Evolutionary conservation across 2,113 vertebrate genomes (phyloP).

Genomic region (Heteronetta atricapilla): DNA sequence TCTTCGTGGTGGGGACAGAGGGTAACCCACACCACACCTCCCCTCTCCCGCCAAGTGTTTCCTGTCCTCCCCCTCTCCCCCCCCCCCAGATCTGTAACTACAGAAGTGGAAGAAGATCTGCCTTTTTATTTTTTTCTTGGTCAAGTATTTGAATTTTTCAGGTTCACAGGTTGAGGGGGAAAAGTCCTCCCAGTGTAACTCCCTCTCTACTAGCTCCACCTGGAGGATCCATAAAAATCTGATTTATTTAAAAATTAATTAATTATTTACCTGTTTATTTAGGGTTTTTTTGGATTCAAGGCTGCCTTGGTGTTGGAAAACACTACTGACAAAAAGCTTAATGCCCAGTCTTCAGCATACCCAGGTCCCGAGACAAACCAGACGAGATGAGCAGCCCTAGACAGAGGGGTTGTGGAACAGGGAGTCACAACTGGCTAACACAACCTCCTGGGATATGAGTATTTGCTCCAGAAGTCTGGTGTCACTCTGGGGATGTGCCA

Average conservation of each 20-base stretch:
- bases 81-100: neutral
- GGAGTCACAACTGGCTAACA: neutral
- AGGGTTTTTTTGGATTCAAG: neutral
- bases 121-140: neutral
- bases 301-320: neutral
- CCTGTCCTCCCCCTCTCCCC: too few relatives aligned
- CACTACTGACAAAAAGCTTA: neutral
- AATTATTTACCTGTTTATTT: neutral
- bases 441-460: neutral
- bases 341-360: neutral
- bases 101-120: neutral
- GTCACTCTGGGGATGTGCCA: too few relatives aligned
- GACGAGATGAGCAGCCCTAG: neutral
- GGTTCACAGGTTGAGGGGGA: neutral
- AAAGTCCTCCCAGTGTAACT: neutral
- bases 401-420: neutral
- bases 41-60: neutral
- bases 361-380: neutral
- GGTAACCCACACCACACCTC: accelerated
- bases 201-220: slow-evolving; percentile 47
- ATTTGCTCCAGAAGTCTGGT: neutral
- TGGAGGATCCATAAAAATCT: slow-evolving; percentile 3
- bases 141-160: neutral
- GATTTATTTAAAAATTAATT: too few relatives aligned
- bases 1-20: neutral